Evolutionary conservation across 2,797 vertebrate species (phyloP).

Genomic region (Malurus splendens): DNA sequence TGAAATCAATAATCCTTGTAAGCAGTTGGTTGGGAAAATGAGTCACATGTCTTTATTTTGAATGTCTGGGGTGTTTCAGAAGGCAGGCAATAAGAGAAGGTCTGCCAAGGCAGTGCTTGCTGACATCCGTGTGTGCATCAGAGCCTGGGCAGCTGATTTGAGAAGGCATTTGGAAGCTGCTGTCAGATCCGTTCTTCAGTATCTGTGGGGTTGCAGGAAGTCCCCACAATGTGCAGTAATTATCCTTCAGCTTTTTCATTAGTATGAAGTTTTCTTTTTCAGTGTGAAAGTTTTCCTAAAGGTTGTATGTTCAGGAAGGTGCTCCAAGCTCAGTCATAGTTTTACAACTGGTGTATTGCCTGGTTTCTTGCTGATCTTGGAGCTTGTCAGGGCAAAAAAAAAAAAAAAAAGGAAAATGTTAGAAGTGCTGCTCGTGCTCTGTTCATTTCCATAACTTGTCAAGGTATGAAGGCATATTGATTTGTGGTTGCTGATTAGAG

Average conservation of each 20-base stretch:
- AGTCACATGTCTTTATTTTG: not conserved
- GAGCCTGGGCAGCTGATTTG: not conserved
- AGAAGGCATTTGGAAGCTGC: not conserved
- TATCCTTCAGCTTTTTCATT: not conserved
- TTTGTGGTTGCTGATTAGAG: not conserved
- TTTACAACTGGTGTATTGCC: not conserved
- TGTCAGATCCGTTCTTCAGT: not conserved
- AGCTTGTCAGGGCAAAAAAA: not conserved
- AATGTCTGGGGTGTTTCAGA: not conserved
- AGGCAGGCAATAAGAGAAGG: not conserved
- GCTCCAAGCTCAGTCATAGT: not conserved
- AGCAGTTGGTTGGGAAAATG: slow-evolving; percentile 16
- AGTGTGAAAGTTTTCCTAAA: not conserved
- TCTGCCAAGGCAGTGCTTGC: not conserved
- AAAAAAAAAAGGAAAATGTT: not conserved
- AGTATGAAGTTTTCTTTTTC: not conserved
- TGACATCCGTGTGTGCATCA: not conserved
- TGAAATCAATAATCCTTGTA: slow-evolving; percentile 26
- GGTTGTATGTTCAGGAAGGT: not conserved
- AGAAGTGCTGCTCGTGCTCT: not conserved
- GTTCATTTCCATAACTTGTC: not conserved
- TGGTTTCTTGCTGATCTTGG: fast-evolving
- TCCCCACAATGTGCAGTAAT: not conserved
- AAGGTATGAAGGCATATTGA: not conserved
- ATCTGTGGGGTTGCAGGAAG: not conserved